A percentile compares a stretch with the other conserved stretches of the same genome.
These are phyloP conservation scores for Apis dorsata DNA, from an alignment of 1,140 invertebrate genomes.

Conservation along the genomic window DNA sequence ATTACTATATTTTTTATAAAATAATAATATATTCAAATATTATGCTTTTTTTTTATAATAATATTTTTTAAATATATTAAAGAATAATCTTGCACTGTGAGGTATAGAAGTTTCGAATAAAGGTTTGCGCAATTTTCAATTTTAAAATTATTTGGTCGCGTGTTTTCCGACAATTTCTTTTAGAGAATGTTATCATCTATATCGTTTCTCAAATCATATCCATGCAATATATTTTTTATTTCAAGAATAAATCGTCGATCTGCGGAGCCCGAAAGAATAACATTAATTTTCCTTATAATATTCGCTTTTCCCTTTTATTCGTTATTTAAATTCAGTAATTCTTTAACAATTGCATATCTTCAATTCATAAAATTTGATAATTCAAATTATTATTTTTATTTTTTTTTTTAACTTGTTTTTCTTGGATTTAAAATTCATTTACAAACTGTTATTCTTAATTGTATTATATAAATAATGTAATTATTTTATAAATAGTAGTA, in stretches of 20 bases:
- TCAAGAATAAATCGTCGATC: constrained; percentile 43
- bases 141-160: constrained; percentile 24
- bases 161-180: constrained; percentile 11
- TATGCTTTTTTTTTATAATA: background rate
- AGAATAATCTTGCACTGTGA: background rate
- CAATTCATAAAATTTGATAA: background rate
- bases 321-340: constrained; percentile 6
- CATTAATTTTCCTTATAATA: constrained; percentile 6
- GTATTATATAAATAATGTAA: background rate
- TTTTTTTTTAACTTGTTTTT: too few species aligned
- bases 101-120: constrained; percentile 39
- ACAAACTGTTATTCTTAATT: background rate
- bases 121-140: constrained; percentile 41
- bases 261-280: constrained; percentile 56
- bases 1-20: background rate
- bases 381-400: too few species aligned
- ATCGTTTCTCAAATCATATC: constrained; percentile 8
- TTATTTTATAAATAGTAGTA: background rate
- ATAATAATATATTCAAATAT: background rate
- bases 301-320: background rate
- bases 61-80: background rate
- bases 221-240: background rate
- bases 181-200: background rate
- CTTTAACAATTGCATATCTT: constrained; percentile 1
- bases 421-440: background rate